phyloP scores from a whole-genome alignment of 2,797 vertebrate species.

The Brotula barbata region DNA sequence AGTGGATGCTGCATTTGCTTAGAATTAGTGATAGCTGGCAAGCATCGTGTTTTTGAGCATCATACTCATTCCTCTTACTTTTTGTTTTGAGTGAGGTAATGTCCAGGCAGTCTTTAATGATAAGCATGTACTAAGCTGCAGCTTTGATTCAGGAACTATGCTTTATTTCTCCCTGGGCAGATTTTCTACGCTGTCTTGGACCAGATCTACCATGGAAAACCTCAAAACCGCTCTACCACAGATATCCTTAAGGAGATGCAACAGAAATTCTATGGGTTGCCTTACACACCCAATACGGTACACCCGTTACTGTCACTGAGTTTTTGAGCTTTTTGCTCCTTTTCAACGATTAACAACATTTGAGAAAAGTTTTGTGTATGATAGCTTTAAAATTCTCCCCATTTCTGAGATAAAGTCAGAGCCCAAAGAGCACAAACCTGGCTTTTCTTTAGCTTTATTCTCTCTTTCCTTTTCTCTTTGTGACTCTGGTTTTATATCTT shows the following conservation, averaged over 20 bases:
- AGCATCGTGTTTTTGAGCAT: background rate
- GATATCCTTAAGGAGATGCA: conserved; percentile 91
- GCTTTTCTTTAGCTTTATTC: conserved; percentile 6
- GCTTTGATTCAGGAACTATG: background rate
- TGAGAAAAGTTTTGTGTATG: conserved; percentile 32
- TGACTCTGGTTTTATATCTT: conserved; percentile 58
- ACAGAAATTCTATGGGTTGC: conserved; percentile 89
- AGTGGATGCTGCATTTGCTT: background rate
- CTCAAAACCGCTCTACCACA: conserved; percentile 87
- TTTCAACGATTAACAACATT: conserved; percentile 54
- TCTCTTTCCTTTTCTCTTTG: conserved; percentile 7
- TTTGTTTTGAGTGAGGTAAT: background rate
- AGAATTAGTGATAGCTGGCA: conserved; percentile 8
- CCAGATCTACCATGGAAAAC: conserved; percentile 91
- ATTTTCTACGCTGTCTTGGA: conserved; percentile 95
- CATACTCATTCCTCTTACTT: background rate
- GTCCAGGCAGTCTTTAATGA: background rate
- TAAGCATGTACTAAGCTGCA: conserved; percentile 4
- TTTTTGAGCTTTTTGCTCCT: background rate
- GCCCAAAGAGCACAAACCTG: conserved; percentile 36
- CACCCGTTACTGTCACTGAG: background rate
- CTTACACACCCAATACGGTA: conserved; percentile 91
- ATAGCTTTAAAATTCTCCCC: conserved; percentile 34
- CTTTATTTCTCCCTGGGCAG: conserved; percentile 65
- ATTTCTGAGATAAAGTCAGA: conserved; percentile 12